Conservation (phyloP, 2,113 vertebrate species). For the Scolopax mira region DNA sequence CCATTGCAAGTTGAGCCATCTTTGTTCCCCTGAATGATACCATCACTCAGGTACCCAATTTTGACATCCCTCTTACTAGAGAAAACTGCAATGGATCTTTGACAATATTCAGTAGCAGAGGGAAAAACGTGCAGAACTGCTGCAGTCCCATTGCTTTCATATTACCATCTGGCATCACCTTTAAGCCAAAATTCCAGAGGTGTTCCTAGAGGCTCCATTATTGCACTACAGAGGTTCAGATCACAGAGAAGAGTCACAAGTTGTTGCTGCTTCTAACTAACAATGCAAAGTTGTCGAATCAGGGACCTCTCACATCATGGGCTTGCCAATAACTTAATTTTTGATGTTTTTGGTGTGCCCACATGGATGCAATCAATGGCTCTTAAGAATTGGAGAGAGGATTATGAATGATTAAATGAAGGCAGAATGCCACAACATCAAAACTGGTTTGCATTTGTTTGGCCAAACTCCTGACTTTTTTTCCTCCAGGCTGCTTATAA, state of each 20-base stretch:
- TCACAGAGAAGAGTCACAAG: background rate
- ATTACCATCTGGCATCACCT: background rate
- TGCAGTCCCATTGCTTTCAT: background rate
- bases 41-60: background rate
- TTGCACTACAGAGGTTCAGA: background rate
- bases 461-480: background rate
- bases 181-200: background rate
- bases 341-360: background rate
- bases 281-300: background rate
- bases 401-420: background rate
- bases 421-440: background rate
- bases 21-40: background rate
- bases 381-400: background rate
- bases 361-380: background rate
- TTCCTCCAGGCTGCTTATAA: background rate
- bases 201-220: background rate
- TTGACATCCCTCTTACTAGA: background rate
- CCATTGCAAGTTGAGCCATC: background rate
- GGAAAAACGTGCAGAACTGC: background rate
- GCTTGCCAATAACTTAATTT: background rate
- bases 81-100: background rate
- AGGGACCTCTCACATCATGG: background rate
- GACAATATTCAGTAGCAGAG: background rate
- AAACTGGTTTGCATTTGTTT: background rate
- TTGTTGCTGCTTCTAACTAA: background rate